A percentile compares a stretch with the other conserved stretches of the same genome.
phyloP scores from a whole-genome alignment of 2,888 invertebrate genomes.

The Tenthredo amoena region DNA sequence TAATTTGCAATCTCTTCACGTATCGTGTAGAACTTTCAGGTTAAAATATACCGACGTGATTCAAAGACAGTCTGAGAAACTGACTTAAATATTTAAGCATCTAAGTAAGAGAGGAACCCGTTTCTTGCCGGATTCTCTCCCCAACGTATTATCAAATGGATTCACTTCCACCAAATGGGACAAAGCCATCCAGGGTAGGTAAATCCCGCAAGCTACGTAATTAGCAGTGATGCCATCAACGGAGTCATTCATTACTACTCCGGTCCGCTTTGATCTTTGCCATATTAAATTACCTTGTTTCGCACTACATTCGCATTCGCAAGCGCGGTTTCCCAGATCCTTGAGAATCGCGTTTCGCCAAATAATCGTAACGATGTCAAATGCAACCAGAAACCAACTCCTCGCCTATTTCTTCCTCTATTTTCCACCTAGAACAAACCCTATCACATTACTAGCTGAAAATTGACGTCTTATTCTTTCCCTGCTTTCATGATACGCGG shows the following conservation, averaged over 20 bases:
- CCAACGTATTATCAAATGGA: not conserved
- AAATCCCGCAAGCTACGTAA: slow-evolving; percentile 53
- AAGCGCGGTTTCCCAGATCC: not conserved
- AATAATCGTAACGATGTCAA: not conserved
- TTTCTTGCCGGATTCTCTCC: not conserved
- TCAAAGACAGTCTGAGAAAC: slow-evolving; percentile 17
- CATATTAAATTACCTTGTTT: slow-evolving; percentile 63
- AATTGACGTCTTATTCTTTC: not conserved
- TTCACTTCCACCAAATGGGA: not conserved
- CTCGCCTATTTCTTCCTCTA: not conserved
- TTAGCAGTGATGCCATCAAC: slow-evolving; percentile 58
- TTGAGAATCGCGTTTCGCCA: not conserved
- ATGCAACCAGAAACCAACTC: not conserved
- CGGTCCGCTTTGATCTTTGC: slow-evolving; percentile 58
- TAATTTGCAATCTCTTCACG: not conserved
- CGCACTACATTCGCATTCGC: slow-evolving; percentile 52
- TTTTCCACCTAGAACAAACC: not conserved
- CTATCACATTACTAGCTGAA: not conserved
- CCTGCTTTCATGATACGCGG: not conserved
- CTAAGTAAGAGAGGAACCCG: not conserved
- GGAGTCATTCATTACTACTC: slow-evolving; percentile 60
- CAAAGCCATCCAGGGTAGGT: slow-evolving; percentile 2
- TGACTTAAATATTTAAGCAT: slow-evolving; percentile 1
- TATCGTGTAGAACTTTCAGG: not conserved
- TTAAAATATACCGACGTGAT: not conserved